phyloP scores from a whole-genome alignment of 92 coral and sea anemone species.

The Phenganax subtilis region DNA sequence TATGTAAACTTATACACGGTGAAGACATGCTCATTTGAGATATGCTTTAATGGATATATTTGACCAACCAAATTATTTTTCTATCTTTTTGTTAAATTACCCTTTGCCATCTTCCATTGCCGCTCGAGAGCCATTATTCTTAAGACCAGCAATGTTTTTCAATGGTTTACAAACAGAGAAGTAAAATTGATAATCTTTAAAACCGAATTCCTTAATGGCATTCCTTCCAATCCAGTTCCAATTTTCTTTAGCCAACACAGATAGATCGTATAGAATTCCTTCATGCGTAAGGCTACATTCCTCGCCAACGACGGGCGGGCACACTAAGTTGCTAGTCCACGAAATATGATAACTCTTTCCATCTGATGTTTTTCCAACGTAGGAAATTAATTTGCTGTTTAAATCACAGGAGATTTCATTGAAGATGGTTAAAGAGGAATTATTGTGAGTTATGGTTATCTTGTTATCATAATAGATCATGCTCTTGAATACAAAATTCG shows the following conservation, averaged over 20 bases:
- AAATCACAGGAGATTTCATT: slow-evolving; percentile 21
- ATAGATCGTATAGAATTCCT: slow-evolving; percentile 61
- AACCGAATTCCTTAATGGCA: background rate
- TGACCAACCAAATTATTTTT: background rate
- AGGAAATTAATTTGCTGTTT: background rate
- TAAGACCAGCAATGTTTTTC: background rate
- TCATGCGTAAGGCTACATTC: slow-evolving; percentile 69
- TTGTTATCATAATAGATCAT: background rate
- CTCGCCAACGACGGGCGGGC: slow-evolving; percentile 67
- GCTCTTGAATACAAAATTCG: background rate
- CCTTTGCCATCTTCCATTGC: background rate
- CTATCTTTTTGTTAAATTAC: background rate
- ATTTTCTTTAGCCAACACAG: slow-evolving; percentile 51
- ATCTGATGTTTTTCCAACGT: background rate
- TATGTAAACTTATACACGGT: background rate
- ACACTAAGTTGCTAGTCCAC: slow-evolving; percentile 67
- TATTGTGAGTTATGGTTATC: background rate
- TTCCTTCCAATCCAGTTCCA: slow-evolving; percentile 72
- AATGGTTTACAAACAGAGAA: slow-evolving; percentile 34
- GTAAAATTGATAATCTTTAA: slow-evolving; percentile 1
- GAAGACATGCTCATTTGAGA: background rate
- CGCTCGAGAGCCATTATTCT: slow-evolving; percentile 12
- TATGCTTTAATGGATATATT: background rate
- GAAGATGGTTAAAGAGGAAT: background rate
- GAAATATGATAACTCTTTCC: slow-evolving; percentile 35